Base-by-base conservation (phyloP, 2,888 invertebrate species). In the Mylabris sibirica region DNA sequence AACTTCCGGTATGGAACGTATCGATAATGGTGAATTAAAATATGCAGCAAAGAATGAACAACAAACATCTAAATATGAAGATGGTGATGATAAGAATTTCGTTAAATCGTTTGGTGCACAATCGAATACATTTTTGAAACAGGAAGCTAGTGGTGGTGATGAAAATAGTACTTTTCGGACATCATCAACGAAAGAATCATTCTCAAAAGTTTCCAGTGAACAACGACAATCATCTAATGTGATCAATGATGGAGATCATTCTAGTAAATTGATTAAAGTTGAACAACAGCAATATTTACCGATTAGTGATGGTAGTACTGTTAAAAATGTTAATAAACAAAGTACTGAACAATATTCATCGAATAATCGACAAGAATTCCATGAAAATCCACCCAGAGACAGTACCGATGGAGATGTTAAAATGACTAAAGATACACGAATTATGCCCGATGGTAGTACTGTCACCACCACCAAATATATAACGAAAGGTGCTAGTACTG, bases 401-500 rank as follows among this genome's bases (percentile, higher is more conserved):
- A 6, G 1, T n/a, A 6, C 2, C 5, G 57, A 26, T 26, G 57
- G 57, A 0, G 14, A 57, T 26, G 57, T 91, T 59, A 89, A 89
- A 84, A 88, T 90, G 72, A 88, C 89, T 8, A 89, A 89, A 14
- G 92, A 92, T 76, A 92, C 90, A 0, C 88, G 90, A 74, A 88
- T 89, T 61, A 83, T 91, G 57, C 89, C 90, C 0, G 91, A 91
- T 78, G 92, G 92, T 17, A 90, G 90, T 1, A 87, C 87, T 57
- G 89, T 91, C 0, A 91, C 90, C n/a, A 91, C 90, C 70, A 91
- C 91, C 22, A 88, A 88, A 59, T 89, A 90, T 44, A 91, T 92
- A 80, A 90, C 90, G 41, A 86, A 84, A 66, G 82, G 82, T n/a
- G 77, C 73, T 11, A 74, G 69, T 38, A 76, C 74, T n/a, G 72